A percentile compares a stretch with the other conserved stretches of the same genome.
These are phyloP conservation scores for Pyxicephalus adspersus DNA, from an alignment of 2,113 vertebrate genomes.

Conservation along the genomic window DNA sequence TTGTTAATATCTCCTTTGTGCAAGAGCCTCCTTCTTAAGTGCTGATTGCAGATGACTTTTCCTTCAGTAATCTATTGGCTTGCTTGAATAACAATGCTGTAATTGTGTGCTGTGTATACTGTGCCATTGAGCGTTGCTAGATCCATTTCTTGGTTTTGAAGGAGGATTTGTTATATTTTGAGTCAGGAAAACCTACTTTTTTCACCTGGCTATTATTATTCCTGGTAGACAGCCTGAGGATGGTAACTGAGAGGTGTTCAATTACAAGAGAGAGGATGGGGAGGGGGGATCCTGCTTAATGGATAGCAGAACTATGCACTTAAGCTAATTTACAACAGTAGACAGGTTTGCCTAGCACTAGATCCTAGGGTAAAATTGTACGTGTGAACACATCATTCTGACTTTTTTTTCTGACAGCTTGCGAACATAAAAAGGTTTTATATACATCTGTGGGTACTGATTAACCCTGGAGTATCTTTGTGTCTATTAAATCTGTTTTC, in stretches of 20 bases:
- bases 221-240: conserved; percentile 54
- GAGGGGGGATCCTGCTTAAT: conserved; percentile 49
- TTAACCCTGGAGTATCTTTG: not conserved
- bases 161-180: conserved; percentile 29
- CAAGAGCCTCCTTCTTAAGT: conserved; percentile 26
- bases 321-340: conserved; percentile 56
- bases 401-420: conserved; percentile 48
- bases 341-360: conserved; percentile 55
- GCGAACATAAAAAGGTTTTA: conserved; percentile 46
- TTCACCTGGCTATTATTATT: conserved; percentile 55
- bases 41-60: conserved; percentile 44
- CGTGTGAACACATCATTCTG: conserved; percentile 51
- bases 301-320: conserved; percentile 56
- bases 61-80: conserved; percentile 23
- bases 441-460: conserved; percentile 13
- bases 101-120: conserved; percentile 44
- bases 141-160: conserved; percentile 41
- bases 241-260: conserved; percentile 56
- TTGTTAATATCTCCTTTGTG: conserved; percentile 16
- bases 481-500: not conserved
- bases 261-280: conserved; percentile 44
- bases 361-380: conserved; percentile 50
- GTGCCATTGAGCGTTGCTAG: conserved; percentile 11
- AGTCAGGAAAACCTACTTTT: conserved; percentile 47
- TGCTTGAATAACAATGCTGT: conserved; percentile 35